Percentiles rank a stretch among this genome's conserved stretches.
phyloP scores from a whole-genome alignment of 2,797 vertebrate genomes.

The Epinephelus awoara region DNA sequence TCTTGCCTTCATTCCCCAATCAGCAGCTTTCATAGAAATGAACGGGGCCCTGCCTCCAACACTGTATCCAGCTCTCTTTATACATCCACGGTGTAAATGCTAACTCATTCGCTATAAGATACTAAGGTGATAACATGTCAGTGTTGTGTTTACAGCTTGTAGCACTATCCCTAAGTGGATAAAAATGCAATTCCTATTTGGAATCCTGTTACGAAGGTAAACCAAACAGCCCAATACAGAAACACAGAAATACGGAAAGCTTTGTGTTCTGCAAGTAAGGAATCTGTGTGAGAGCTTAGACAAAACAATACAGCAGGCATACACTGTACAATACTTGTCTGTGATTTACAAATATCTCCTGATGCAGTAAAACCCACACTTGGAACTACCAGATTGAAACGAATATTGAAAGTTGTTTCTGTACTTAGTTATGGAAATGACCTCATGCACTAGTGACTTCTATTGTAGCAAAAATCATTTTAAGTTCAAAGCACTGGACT shows the following conservation, averaged over 20 bases:
- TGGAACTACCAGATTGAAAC: background rate
- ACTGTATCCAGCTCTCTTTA: too few relatives aligned
- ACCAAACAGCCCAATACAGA: background rate
- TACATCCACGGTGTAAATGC: too few relatives aligned
- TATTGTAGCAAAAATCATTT: background rate
- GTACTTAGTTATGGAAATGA: background rate
- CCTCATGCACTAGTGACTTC: constrained; percentile 4
- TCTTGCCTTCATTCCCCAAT: too few relatives aligned
- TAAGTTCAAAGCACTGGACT: background rate
- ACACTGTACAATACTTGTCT: too few relatives aligned
- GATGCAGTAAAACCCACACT: background rate
- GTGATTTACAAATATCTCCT: background rate
- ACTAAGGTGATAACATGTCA: too few relatives aligned
- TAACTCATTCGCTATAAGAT: too few relatives aligned
- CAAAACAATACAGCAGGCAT: background rate
- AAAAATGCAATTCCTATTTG: background rate
- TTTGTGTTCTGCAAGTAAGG: background rate
- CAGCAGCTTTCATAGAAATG: too few relatives aligned
- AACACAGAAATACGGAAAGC: background rate
- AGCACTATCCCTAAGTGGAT: too few relatives aligned
- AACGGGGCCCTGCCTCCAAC: too few relatives aligned
- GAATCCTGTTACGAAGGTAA: background rate
- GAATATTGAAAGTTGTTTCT: background rate
- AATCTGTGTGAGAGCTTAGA: background rate
- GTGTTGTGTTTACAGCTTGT: too few relatives aligned